A percentile compares a stretch with the other conserved stretches of the same genome.
Conservation (phyloP, 2,113 vertebrate genomes). For the Genyomyrus donnyi region DNA sequence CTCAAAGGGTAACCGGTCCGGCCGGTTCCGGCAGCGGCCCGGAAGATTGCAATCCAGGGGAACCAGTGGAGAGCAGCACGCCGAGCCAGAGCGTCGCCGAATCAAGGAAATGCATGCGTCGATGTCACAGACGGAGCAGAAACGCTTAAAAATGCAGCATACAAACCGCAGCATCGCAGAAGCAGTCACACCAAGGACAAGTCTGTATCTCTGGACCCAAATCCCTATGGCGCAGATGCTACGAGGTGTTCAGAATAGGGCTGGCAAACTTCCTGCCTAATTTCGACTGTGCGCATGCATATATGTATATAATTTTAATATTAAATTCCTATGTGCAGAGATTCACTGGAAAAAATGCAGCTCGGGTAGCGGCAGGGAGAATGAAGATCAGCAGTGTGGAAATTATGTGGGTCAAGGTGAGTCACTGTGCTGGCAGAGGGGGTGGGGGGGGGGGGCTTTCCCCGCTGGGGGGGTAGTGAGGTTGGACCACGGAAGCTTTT, state of each 20-base stretch:
- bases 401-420: neutral
- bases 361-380: neutral
- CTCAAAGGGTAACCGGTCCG: neutral
- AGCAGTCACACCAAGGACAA: neutral
- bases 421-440: neutral
- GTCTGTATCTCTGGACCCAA: neutral
- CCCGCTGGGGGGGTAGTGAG: neutral
- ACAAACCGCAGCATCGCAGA: neutral
- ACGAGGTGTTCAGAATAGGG: neutral
- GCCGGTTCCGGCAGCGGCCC: neutral
- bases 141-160: constrained; percentile 32
- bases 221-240: neutral
- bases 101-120: constrained; percentile 20
- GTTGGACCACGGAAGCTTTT: neutral
- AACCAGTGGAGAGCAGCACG: constrained; percentile 43
- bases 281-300: neutral
- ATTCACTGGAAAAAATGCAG: neutral
- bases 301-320: neutral
- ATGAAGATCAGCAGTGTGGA: neutral
- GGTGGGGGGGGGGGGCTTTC: neutral
- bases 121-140: constrained; percentile 44
- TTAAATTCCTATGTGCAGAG: neutral
- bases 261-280: neutral
- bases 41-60: constrained; percentile 31
- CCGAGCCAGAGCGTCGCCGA: constrained; percentile 11